Base-by-base conservation (phyloP, 2,888 invertebrate species). In the Nemotelus nigrinus region DNA sequence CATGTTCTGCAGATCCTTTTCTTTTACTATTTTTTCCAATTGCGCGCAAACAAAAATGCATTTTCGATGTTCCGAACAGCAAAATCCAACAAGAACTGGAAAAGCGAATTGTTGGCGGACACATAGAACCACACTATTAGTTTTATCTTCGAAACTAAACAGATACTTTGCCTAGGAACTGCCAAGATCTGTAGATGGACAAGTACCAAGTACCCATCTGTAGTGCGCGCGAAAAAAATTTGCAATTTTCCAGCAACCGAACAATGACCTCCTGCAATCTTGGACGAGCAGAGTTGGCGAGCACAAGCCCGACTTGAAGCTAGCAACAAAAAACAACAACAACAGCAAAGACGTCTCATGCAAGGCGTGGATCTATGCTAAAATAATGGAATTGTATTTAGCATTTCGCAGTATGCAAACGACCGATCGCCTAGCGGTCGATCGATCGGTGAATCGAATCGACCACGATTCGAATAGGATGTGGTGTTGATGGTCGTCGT, bases 171-270 rank as follows among this genome's bases (percentile, higher is more conserved):
- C 43, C 8, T 55, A 53, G 41, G 5, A 63, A 8, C 41, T 8
- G 39, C 55, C 10, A 47, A 47, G n/a, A 50, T 10, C 43, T 50
- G 3, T 39, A 55, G 53, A 70, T 70, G 70, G 70, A 70, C 53
- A 6, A 41, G 41, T 39, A 63, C 43, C 8, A 43, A 41, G 55
- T 3, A 41, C 3, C 25, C 25, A 25, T 25, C 25, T 25, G 25
- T 25, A 25, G 45, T 41, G 45, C 10, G 65, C n/a, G 39, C n/a
- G 65, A 45, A 65, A 65, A 65, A 65, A 65, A 65, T 64, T 78
- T 68, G 65, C 65, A 78, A 70, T 64, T 78, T 78, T 65, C 65
- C 68, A 58, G 58, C 58, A 47, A 58, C 58, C 45, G 60, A 74
- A 74, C 74, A 74, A 74, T 60, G 60, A 60, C 47, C 74, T 43